Conservation (phyloP, 2,888 invertebrate genomes). For the Slavum lentiscoides region DNA sequence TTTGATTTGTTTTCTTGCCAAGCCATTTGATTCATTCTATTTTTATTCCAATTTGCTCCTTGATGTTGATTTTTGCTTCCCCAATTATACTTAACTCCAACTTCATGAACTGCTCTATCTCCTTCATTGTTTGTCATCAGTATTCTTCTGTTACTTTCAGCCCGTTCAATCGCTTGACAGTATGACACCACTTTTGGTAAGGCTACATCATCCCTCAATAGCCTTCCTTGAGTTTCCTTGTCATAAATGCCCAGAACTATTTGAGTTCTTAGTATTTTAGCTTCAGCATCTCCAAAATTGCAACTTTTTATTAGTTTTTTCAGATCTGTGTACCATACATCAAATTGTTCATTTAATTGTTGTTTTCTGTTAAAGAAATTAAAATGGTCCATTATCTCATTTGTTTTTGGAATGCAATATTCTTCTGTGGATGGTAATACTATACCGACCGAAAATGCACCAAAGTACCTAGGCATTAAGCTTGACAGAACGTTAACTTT, state of each 20-base stretch:
- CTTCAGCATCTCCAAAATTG: neutral
- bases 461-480: too few relatives aligned
- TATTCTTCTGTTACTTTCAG: neutral
- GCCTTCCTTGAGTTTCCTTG: neutral
- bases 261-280: neutral
- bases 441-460: too few relatives aligned
- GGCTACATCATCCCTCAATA: neutral
- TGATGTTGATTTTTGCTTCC: neutral
- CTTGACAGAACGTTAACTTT: too few relatives aligned
- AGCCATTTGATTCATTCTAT: neutral
- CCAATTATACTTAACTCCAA: neutral
- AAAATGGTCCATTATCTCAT: neutral
- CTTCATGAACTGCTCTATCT: neutral
- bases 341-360: neutral
- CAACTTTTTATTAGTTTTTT: neutral
- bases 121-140: neutral
- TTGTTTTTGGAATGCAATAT: neutral
- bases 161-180: constrained; percentile 3
- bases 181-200: neutral
- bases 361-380: neutral
- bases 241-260: neutral
- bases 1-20: neutral
- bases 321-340: neutral
- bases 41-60: neutral
- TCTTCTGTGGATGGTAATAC: too few relatives aligned